Conservation (phyloP, 2,113 vertebrate genomes). For the Circaetus gallicus region DNA sequence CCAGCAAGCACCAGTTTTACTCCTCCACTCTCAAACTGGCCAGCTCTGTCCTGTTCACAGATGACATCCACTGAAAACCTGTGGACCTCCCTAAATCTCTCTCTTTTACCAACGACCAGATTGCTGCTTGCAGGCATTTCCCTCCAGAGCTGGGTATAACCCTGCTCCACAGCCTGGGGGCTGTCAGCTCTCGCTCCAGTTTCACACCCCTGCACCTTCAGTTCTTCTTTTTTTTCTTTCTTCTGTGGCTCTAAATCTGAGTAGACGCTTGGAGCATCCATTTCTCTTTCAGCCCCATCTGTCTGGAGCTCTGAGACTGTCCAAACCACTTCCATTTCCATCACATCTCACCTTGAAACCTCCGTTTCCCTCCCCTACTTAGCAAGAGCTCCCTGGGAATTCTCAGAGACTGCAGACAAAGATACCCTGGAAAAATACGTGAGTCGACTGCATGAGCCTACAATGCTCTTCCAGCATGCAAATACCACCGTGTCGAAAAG, state of each 20-base stretch:
- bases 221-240: not conserved
- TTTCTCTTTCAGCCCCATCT: not conserved
- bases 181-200: not conserved
- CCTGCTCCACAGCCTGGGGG: not conserved
- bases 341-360: not conserved
- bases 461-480: not conserved
- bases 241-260: not conserved
- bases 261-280: not conserved
- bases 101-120: not conserved
- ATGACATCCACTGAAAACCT: not conserved
- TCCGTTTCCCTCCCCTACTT: not conserved
- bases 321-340: not conserved
- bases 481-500: not conserved
- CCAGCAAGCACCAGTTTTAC: not conserved
- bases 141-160: not conserved
- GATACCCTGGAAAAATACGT: not conserved
- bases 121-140: not conserved
- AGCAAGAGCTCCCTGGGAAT: not conserved
- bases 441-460: not conserved
- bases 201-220: not conserved
- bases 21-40: not conserved
- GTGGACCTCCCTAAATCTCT: not conserved
- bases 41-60: not conserved
- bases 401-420: constrained; percentile 5
- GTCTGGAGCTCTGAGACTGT: not conserved